Evolutionary conservation across 1,140 invertebrate species (phyloP), one percentile per base, ranked within the genome.

Genomic region (Papilio glaucus): DNA sequence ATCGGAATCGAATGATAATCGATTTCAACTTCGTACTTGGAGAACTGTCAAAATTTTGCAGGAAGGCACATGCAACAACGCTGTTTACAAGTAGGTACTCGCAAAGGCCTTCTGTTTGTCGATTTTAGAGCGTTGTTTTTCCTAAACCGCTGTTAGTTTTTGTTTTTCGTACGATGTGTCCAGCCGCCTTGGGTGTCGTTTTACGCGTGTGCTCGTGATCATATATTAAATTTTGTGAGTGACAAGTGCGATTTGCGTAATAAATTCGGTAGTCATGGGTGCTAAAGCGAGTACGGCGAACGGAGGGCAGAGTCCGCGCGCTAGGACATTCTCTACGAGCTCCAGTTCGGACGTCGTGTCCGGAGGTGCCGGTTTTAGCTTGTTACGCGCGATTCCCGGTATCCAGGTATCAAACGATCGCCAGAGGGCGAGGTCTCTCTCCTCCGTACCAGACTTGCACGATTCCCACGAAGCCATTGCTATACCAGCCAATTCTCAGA

Each of bases 281-380:
- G 96, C 96, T 90, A 97, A 97, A 93, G 95, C 96, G 85, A 97
- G 96, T 89, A 97, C 96, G 71, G 96, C 96, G 78, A 95, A 95
- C 82, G 95, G 95, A 76, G 94, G 95, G 75, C 94, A 95, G 94
- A 96, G 95, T 94, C 96, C 95, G 82, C 95, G 95, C 82, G 95
- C 95, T 82, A 94, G 95, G 94, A 96, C 95, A 94, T 96, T 97
- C 89, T 96, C 96, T 26, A 96, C 96, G 74, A 96, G 96, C 87
- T 95, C 95, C 72, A 96, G 96, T 80, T 94, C 95, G 42, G 95
- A 95, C 75, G 95, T 95, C 63, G 96, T 96, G 73, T 94, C 95
- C 73, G 90, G 91, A 39, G 90, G 93, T 12, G 95, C 95, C 81
- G 96, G 96, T 38, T 97, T 97, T 80, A 96, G 96, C 77, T 93